Evolutionary conservation across 2,888 invertebrate species (phyloP).

Genomic region (Dyspetes luteomarginatus): DNA sequence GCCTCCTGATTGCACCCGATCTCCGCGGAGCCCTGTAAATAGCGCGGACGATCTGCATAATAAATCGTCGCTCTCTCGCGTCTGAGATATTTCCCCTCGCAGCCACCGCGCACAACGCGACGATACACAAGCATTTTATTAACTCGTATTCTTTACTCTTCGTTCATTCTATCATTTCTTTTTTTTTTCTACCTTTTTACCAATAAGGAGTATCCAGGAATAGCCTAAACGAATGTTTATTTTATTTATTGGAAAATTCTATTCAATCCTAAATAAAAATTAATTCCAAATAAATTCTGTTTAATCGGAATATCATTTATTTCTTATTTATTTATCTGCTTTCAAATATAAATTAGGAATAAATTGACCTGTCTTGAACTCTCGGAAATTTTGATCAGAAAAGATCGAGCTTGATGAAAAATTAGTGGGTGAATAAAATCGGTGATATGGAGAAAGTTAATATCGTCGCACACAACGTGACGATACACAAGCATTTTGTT

Average conservation of each 20-base stretch:
- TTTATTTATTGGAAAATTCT: too few relatives aligned
- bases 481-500: constrained; percentile 51
- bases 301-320: too few relatives aligned
- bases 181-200: not conserved
- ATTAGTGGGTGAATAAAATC: not conserved
- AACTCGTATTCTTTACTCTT: constrained; percentile 49
- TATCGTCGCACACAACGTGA: constrained; percentile 30
- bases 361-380: too few relatives aligned
- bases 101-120: constrained; percentile 28
- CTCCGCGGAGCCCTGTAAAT: constrained; percentile 68
- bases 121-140: constrained; percentile 51
- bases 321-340: too few relatives aligned
- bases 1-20: constrained; percentile 70
- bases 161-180: not conserved
- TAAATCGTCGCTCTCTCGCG: constrained; percentile 66
- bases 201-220: not conserved
- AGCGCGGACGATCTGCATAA: constrained; percentile 70
- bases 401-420: not conserved
- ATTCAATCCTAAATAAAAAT: too few relatives aligned
- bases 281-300: too few relatives aligned
- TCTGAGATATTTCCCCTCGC: not conserved
- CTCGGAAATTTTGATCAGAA: not conserved
- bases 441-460: constrained; percentile 56
- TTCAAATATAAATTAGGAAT: too few relatives aligned
- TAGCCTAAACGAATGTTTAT: too few relatives aligned